phyloP scores from a whole-genome alignment of 2,888 invertebrate species.

The Xestia rhomboidea region DNA sequence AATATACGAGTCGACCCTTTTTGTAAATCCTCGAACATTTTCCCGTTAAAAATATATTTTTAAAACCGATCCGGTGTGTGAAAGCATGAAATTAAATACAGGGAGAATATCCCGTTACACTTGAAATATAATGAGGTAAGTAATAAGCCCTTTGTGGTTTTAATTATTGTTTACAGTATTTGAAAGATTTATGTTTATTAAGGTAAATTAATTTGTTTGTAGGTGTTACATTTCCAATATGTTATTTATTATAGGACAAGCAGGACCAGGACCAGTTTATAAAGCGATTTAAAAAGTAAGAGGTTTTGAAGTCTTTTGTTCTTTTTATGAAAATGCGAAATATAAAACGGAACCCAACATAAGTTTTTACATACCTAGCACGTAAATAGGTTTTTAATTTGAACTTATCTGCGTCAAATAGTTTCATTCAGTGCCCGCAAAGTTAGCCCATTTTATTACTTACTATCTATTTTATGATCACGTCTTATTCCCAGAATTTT shows the following conservation, averaged over 20 bases:
- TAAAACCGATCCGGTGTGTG: constrained; percentile 26
- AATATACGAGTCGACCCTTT: constrained; percentile 53
- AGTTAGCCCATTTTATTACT: constrained; percentile 48
- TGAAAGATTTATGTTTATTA: constrained; percentile 4
- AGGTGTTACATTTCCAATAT: background rate
- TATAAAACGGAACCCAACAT: background rate
- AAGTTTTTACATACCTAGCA: background rate
- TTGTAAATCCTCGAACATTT: constrained; percentile 44
- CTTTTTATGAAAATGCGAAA: background rate
- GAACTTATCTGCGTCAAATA: constrained; percentile 16
- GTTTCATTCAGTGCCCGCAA: constrained; percentile 10
- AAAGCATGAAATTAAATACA: constrained; percentile 36
- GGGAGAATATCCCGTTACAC: constrained; percentile 6
- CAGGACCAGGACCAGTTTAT: no score
- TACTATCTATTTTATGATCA: constrained; percentile 56
- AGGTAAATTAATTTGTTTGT: background rate
- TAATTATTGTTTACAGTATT: constrained; percentile 17
- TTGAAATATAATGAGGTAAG: constrained; percentile 25
- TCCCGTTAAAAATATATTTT: constrained; percentile 32
- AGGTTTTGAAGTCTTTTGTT: background rate
- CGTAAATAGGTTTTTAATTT: background rate
- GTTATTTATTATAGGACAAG: no score
- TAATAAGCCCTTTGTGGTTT: constrained; percentile 26
- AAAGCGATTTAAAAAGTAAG: background rate
- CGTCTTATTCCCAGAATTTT: constrained; percentile 41